These are phyloP conservation scores for Pitangus sulphuratus DNA, from an alignment of 2,797 vertebrate species.

Conservation along the genomic window DNA sequence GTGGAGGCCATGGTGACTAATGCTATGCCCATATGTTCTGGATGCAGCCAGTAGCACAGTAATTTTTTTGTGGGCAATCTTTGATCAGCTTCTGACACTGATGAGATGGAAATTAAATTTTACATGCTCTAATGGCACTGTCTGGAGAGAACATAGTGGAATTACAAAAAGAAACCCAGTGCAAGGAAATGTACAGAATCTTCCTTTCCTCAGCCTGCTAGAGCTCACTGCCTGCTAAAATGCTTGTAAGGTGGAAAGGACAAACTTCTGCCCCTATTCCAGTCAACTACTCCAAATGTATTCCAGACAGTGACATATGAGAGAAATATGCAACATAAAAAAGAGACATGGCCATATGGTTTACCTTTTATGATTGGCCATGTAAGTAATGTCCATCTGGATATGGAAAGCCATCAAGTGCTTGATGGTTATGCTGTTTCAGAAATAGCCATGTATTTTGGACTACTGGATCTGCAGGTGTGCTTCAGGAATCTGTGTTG, in stretches of 20 bases:
- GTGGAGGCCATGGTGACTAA: constrained; percentile 55
- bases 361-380: background rate
- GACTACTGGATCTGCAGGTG: background rate
- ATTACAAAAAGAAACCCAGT: constrained; percentile 42
- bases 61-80: constrained; percentile 62
- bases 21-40: constrained; percentile 66
- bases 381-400: constrained; percentile 22
- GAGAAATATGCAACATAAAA: background rate
- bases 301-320: background rate
- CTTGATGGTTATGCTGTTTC: background rate
- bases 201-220: background rate
- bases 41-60: constrained; percentile 55
- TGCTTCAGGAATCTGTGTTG: background rate
- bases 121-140: constrained; percentile 65
- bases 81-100: constrained; percentile 71
- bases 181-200: background rate
- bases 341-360: background rate
- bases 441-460: background rate
- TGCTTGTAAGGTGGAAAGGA: background rate
- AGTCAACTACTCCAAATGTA: background rate
- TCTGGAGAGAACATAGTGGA: constrained; percentile 12
- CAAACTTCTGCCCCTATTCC: background rate
- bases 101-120: constrained; percentile 72
- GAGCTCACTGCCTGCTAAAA: background rate
- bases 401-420: background rate